Base-by-base conservation (phyloP, 2,888 invertebrate species). In the Drosophila barbarae region DNA sequence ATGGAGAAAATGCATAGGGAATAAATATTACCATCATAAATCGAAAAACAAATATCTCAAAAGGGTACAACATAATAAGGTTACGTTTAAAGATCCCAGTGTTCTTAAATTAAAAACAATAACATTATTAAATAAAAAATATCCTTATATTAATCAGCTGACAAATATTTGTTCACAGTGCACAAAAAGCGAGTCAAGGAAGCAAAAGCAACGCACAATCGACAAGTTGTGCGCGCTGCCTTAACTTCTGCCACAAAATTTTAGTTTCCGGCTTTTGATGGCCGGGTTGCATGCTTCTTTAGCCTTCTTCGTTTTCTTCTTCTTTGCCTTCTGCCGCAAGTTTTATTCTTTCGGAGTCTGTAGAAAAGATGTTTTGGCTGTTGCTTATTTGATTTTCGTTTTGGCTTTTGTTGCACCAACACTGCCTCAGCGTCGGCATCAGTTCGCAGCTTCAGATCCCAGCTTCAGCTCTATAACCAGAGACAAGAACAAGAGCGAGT, bases 231-330 rank as follows among this genome's bases (percentile, higher is more conserved):
- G 74, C 83, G 72, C 78, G 80, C 72, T 78, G 78, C 74, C 84
- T 79, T 74, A 84, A 78, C 85, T 78, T 78, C 64, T 74, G 77
- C 74, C 83, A 71, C 85, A 79, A 84, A 76, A 81, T 82, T 84
- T 70, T 79, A 74, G 78, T 78, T 77, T 78, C 85, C 78, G 78
- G 72, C 80, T 78, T 78, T 78, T 78, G 85, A 84, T 82, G 83
- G 74, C 77, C 82, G 76, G 58, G 77, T 79, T 77, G 82, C 71
- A 79, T 71, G 57, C 66, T 65, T 67, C 71, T 79, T 72, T 70
- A 69, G 74, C 64, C 72, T 69, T 60, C 28, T 42, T 47, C 63
- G 66, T 60, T 23, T 42, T 47, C 60, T 63, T 26, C 69, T 69
- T 49, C 32, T 41, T 41, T 9, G 42, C 41, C 63, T 63, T 42